A percentile compares a stretch with the other conserved stretches of the same genome.
phyloP scores from a whole-genome alignment of 2,113 vertebrate species.

The Phrynosoma platyrhinos region DNA sequence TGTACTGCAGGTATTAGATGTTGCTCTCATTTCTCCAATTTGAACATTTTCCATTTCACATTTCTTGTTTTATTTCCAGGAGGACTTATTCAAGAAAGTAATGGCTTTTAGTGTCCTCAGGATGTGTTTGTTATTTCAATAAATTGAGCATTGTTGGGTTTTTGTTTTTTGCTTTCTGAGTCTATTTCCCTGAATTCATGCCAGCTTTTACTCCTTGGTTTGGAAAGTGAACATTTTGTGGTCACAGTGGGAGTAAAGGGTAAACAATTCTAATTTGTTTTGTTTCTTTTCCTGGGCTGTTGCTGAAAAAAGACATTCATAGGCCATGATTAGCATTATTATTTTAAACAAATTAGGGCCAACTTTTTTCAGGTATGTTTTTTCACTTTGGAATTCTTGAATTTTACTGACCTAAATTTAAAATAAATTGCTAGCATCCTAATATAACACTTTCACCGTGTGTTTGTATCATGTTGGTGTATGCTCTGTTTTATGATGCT shows the following conservation, averaged over 20 bases:
- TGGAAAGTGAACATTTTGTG: constrained; percentile 29
- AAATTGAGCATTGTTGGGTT: background rate
- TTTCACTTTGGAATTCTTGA: background rate
- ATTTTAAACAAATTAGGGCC: background rate
- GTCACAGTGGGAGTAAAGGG: constrained; percentile 5
- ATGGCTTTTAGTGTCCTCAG: background rate
- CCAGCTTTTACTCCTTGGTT: background rate
- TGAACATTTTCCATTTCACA: background rate
- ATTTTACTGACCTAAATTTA: background rate
- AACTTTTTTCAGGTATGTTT: background rate
- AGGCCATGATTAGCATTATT: background rate
- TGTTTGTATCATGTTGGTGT: background rate
- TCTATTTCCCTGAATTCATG: background rate
- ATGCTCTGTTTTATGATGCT: background rate
- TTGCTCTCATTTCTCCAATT: background rate
- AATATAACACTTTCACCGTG: background rate
- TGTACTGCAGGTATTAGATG: background rate
- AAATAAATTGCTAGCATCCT: background rate
- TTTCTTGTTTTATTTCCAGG: background rate
- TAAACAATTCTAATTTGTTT: background rate
- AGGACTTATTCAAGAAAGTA: background rate
- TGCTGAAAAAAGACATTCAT: background rate
- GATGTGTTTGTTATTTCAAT: background rate
- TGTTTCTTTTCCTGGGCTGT: background rate
- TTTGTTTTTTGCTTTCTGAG: background rate